These are phyloP conservation scores for Toxonevra muliebris DNA, from an alignment of 2,888 invertebrate species.

Conservation along the genomic window DNA sequence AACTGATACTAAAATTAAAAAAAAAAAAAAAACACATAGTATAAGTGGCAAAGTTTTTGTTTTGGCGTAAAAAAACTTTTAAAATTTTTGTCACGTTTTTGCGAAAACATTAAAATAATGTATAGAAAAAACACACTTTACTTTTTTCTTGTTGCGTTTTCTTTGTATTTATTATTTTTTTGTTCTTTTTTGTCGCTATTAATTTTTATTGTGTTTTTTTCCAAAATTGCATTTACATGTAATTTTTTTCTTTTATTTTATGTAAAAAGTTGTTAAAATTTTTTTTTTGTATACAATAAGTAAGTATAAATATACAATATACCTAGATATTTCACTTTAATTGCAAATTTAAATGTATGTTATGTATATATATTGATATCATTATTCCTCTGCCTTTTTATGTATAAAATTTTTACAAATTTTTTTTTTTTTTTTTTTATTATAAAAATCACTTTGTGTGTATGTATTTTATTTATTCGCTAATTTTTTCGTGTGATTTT, in stretches of 20 bases:
- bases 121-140: background rate
- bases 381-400: too few species aligned
- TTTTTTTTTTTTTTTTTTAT: background rate
- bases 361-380: too few species aligned
- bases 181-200: background rate
- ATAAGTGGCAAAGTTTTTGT: slow-evolving; percentile 9
- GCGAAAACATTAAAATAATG: slow-evolving; percentile 20
- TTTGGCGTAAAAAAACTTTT: slow-evolving; percentile 16
- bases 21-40: slow-evolving; percentile 15
- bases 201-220: background rate
- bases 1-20: background rate
- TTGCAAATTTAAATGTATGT: too few species aligned
- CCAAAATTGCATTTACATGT: background rate
- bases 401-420: background rate
- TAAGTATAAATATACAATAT: background rate
- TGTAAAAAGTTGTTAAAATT: background rate
- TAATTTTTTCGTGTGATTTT: too few species aligned
- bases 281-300: too few species aligned
- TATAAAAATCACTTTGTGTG: background rate
- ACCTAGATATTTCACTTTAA: too few species aligned
- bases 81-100: slow-evolving; percentile 22
- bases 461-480: background rate
- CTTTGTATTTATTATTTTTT: background rate
- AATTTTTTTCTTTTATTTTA: too few species aligned
- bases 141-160: background rate